phyloP scores from a whole-genome alignment of 1,140 invertebrate genomes.

The Drosophila sturtevanti region DNA sequence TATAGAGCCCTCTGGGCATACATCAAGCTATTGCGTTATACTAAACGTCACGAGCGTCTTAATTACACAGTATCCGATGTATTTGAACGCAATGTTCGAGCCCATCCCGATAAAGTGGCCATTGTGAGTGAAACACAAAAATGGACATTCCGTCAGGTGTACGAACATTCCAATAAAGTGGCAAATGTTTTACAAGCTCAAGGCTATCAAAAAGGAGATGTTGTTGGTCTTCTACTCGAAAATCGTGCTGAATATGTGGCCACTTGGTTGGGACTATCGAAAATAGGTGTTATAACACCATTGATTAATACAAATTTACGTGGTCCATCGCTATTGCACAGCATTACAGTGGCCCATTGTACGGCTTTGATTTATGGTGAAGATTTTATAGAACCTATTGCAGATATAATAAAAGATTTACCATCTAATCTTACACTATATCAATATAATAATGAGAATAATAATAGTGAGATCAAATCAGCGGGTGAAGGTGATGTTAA shows the following conservation, averaged over 20 bases:
- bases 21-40: conserved; percentile 85
- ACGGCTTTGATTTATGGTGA: conserved; percentile 92
- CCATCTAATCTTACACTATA: conserved; percentile 83
- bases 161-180: conserved; percentile 93
- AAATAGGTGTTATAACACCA: conserved; percentile 94
- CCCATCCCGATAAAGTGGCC: conserved; percentile 90
- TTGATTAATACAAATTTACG: conserved; percentile 96
- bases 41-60: conserved; percentile 85
- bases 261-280: conserved; percentile 95
- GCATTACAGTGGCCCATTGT: conserved; percentile 91
- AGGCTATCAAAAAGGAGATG: conserved; percentile 92
- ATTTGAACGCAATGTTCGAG: conserved; percentile 87
- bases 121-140: conserved; percentile 87
- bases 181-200: conserved; percentile 91
- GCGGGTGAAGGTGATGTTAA: conserved; percentile 46
- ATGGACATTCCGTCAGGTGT: conserved; percentile 92
- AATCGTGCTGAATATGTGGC: conserved; percentile 94
- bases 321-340: conserved; percentile 91
- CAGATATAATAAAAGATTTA: conserved; percentile 56
- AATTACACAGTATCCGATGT: conserved; percentile 88
- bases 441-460: conserved; percentile 83
- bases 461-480: conserved; percentile 50
- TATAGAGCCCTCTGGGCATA: conserved; percentile 86
- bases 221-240: conserved; percentile 94
- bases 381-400: conserved; percentile 73